Evolutionary conservation across 2,888 invertebrate genomes (phyloP), one percentile per base, ranked within the genome.

Genomic region (Drosophila melanocephala): DNA sequence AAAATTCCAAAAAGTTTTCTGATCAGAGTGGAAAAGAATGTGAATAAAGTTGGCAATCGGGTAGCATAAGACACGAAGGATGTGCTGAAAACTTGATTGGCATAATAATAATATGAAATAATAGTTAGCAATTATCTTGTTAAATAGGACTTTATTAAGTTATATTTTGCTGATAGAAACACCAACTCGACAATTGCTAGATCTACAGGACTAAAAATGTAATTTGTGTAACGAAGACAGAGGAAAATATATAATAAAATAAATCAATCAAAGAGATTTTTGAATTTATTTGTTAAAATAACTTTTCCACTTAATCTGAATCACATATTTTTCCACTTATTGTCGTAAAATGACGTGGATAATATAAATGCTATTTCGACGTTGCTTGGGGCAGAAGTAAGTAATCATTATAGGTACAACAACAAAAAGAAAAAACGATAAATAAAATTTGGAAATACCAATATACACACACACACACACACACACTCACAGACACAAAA

Each of bases 261-360:
- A 16, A 16, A 44, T 72, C 30, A 44, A 51, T 44, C 22, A 16
- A 28, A 42, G 32, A 33, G 28, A 33, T 37, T 42, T 10, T 52
- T 10, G 26, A 22, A 58, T 32, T 32, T 35, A 51, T 51, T 52
- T 62, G 10, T 22, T 50, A 56, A 22, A 62, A 28, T 58, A 51
- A 61, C 7, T n/a, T 33, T 16, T 28, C 37, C 55, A 50, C 28
- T 47, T 37, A 28, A 80, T 86, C 71, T 60, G 52, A 86, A 70
- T 55, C 55, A 59, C 71, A 73, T 80, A 61, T 68, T 75, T 75
- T 65, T 69, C 53, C 71, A 69, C 66, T 89, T 77, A 82, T 89
- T 79, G 62, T 51, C 62, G 62, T 63, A 60, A 62, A 66, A 77
- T 78, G 81, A 79, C 74, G 57, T 70, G 78, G 63, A 55, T 60